Evolutionary conservation across 2,888 invertebrate genomes (phyloP).

Genomic region (Cerceris ruficornis): DNA sequence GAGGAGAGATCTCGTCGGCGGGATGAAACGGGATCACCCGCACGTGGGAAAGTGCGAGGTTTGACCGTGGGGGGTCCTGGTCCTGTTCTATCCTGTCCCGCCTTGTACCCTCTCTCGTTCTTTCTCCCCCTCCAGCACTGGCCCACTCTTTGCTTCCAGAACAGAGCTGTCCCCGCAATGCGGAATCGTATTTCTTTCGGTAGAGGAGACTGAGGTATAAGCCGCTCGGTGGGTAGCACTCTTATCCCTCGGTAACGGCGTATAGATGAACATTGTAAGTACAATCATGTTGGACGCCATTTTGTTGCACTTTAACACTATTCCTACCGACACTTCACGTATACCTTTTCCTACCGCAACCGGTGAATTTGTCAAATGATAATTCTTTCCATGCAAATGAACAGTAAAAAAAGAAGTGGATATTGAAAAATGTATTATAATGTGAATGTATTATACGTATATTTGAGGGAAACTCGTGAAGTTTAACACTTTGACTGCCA

Average conservation of each 20-base stretch:
- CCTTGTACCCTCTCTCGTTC: conserved; percentile 62
- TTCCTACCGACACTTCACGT: too few relatives aligned
- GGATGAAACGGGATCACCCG: conserved; percentile 82
- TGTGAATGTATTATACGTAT: too few relatives aligned
- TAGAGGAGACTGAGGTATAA: conserved; percentile 45
- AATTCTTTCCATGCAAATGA: too few relatives aligned
- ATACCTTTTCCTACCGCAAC: too few relatives aligned
- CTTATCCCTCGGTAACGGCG: conserved; percentile 58
- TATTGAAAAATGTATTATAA: too few relatives aligned
- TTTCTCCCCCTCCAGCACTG: conserved; percentile 52
- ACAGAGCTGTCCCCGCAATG: conserved; percentile 69
- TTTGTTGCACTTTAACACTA: conserved; percentile 51
- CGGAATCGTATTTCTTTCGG: conserved; percentile 78
- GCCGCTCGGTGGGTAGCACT: conserved; percentile 62
- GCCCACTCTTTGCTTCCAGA: conserved; percentile 60
- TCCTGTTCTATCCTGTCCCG: conserved; percentile 72
- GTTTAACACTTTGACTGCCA: too few relatives aligned
- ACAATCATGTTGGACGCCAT: conserved; percentile 39
- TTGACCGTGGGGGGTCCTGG: conserved; percentile 79
- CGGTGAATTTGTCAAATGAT: too few relatives aligned
- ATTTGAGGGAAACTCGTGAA: too few relatives aligned
- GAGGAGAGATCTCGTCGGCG: conserved; percentile 76
- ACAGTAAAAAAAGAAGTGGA: too few relatives aligned
- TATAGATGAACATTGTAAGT: conserved; percentile 25
- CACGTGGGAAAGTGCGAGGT: conserved; percentile 81